Conservation (phyloP, 2,113 vertebrate species). For the Myrmecophaga tridactyla region DNA sequence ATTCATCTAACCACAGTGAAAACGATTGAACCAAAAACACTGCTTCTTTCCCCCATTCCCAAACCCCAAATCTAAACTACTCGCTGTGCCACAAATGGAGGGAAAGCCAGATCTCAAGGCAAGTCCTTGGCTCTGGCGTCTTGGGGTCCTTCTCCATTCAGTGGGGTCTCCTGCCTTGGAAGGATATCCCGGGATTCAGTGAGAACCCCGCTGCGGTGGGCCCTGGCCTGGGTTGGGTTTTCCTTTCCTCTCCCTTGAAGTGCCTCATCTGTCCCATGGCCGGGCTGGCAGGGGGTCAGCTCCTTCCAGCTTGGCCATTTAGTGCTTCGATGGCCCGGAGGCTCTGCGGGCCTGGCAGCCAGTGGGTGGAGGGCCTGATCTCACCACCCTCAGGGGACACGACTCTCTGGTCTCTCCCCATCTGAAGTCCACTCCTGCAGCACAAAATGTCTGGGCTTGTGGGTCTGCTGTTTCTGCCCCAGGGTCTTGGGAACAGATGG, state of each 20-base stretch:
- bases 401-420: slow-evolving; percentile 62
- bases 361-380: background rate
- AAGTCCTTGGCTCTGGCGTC: background rate
- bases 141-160: accelerated
- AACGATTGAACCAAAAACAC: accelerated
- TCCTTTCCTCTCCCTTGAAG: background rate
- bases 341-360: background rate
- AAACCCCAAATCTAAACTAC: too few species aligned
- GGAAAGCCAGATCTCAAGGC: accelerated
- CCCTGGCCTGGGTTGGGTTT: too few species aligned
- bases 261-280: background rate
- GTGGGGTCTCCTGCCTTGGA: background rate
- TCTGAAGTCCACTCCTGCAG: slow-evolving; percentile 62
- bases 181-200: background rate
- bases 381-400: slow-evolving; percentile 49
- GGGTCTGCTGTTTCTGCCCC: accelerated
- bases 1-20: background rate
- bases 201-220: background rate
- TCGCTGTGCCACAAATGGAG: accelerated
- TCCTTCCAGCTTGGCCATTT: too few species aligned
- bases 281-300: accelerated
- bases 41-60: accelerated
- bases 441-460: slow-evolving; percentile 39
- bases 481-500: background rate
- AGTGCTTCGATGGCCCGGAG: accelerated